Conservation (phyloP, 1,140 invertebrate genomes). For the Tetramorium alpestre region DNA sequence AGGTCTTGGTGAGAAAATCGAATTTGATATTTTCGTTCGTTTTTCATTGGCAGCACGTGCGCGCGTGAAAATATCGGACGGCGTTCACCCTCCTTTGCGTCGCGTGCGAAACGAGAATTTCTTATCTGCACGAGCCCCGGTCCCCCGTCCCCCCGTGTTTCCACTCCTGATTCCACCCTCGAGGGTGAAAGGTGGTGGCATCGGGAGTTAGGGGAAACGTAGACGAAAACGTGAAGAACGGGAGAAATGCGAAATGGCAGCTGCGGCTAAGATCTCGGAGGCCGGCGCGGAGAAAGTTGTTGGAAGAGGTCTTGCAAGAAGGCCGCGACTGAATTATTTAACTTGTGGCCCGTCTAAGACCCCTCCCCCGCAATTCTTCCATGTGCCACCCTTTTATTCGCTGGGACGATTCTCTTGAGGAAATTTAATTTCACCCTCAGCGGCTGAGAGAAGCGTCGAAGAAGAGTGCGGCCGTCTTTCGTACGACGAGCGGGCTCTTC, state of each 20-base stretch:
- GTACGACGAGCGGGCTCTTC: not conserved
- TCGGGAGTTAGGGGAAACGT: not conserved
- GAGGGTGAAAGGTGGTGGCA: slow-evolving; percentile 41
- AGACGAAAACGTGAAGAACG: slow-evolving; percentile 55
- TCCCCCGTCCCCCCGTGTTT: not conserved
- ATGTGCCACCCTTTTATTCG: slow-evolving; percentile 50
- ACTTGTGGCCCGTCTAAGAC: slow-evolving; percentile 61
- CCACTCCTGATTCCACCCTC: slow-evolving; percentile 27
- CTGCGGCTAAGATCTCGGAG: slow-evolving; percentile 30
- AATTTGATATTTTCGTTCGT: slow-evolving; percentile 76
- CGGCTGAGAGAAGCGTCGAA: slow-evolving; percentile 27
- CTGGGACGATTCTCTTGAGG: slow-evolving; percentile 58
- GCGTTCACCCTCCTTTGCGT: not conserved
- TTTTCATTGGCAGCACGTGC: slow-evolving; percentile 75
- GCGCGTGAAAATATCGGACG: slow-evolving; percentile 72
- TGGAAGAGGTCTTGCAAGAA: slow-evolving; percentile 57
- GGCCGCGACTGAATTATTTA: slow-evolving; percentile 78
- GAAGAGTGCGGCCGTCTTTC: slow-evolving; percentile 36
- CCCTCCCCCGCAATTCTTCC: slow-evolving; percentile 16
- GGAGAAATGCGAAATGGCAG: slow-evolving; percentile 72
- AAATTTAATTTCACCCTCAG: slow-evolving; percentile 78
- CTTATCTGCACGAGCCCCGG: slow-evolving; percentile 56
- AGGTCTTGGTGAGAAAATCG: slow-evolving; percentile 68
- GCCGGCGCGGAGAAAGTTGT: slow-evolving; percentile 60
- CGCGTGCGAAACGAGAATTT: slow-evolving; percentile 65